These are phyloP conservation scores for Lamprotornis superbus DNA, from an alignment of 2,113 vertebrate species.

Conservation along the genomic window DNA sequence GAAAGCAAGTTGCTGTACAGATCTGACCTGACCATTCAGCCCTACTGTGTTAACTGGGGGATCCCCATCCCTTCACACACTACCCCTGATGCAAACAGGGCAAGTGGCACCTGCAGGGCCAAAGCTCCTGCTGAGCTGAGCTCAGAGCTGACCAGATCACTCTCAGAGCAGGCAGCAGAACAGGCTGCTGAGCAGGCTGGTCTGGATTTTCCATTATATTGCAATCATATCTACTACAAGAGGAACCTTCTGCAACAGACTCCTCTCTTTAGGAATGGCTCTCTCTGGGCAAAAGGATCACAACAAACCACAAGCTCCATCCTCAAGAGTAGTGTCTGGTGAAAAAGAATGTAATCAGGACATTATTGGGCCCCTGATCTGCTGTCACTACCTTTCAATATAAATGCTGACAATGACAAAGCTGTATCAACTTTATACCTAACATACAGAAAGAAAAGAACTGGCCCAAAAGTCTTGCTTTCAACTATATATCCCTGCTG, in stretches of 20 bases:
- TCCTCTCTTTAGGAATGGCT: background rate
- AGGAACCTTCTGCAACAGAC: background rate
- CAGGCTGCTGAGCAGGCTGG: background rate
- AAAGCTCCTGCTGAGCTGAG: background rate
- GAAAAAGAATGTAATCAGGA: background rate
- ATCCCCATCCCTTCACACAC: background rate
- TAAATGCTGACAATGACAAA: background rate
- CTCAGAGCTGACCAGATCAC: background rate
- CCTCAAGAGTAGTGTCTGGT: background rate
- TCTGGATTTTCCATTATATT: background rate
- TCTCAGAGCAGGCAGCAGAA: background rate
- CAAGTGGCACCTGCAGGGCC: background rate
- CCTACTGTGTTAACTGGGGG: background rate
- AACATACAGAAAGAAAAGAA: background rate
- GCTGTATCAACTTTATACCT: background rate
- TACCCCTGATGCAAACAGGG: background rate
- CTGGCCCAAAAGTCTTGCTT: background rate
- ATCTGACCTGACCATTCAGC: background rate
- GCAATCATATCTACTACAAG: background rate
- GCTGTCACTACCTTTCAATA: background rate
- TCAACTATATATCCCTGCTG: background rate
- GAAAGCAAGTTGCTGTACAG: background rate
- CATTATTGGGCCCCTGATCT: background rate
- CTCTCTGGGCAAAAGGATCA: background rate
- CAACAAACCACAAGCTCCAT: background rate